A percentile compares a stretch with the other conserved stretches of the same genome.
Conservation (phyloP, 2,113 vertebrate genomes). For the Oryzias celebensis region DNA sequence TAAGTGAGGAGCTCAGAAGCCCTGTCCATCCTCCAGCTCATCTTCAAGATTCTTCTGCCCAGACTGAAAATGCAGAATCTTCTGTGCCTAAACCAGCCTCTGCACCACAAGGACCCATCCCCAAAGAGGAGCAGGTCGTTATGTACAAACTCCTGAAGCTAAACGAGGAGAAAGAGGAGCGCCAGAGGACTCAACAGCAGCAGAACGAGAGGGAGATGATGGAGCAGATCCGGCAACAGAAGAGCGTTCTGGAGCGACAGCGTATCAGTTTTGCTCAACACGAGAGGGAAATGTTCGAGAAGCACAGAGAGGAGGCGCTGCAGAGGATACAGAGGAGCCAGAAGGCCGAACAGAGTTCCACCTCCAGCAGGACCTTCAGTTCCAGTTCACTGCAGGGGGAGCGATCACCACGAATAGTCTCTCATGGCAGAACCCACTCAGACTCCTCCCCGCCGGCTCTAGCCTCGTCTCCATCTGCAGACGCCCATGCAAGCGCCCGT, state of each 20-base stretch:
- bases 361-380: constrained; percentile 58
- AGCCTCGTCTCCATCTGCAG: constrained; percentile 16
- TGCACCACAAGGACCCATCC: constrained; percentile 8
- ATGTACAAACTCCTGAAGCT: constrained; percentile 87
- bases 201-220: constrained; percentile 95
- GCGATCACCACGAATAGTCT: constrained; percentile 20
- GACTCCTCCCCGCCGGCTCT: constrained; percentile 45
- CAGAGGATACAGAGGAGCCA: constrained; percentile 78
- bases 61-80: constrained; percentile 31
- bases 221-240: constrained; percentile 94
- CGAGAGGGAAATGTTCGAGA: constrained; percentile 79
- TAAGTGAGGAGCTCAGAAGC: constrained; percentile 39
- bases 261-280: constrained; percentile 80
- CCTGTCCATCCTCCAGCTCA: constrained; percentile 33
- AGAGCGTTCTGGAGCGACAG: constrained; percentile 85
- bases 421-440: constrained; percentile 66
- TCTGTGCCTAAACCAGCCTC: constrained; percentile 20
- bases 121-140: constrained; percentile 52
- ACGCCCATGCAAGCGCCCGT: constrained; percentile 43
- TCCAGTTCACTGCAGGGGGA: constrained; percentile 58
- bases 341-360: constrained; percentile 49
- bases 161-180: constrained; percentile 87
- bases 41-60: constrained; percentile 54
- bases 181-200: constrained; percentile 86
- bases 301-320: constrained; percentile 77